Evolutionary conservation across 2,888 invertebrate species (phyloP).

Genomic region (Cheilosia scutellata): DNA sequence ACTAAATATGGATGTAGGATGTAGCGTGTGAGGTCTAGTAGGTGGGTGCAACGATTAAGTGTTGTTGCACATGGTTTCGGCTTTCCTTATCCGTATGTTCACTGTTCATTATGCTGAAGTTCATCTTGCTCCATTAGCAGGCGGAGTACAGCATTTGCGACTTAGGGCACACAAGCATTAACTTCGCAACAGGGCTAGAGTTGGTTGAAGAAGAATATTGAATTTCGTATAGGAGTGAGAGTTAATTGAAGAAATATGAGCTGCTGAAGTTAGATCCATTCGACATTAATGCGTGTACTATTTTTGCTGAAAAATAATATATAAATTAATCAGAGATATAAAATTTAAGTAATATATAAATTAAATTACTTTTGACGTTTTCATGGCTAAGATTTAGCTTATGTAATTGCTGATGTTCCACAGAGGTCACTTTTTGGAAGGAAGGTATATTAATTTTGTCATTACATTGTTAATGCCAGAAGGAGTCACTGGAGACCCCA

Average conservation of each 20-base stretch:
- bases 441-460: too few relatives aligned
- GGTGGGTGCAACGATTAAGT: constrained; percentile 23
- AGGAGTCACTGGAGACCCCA: too few relatives aligned
- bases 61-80: constrained; percentile 18
- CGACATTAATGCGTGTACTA: background rate
- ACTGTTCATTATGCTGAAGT: constrained; percentile 31
- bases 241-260: constrained; percentile 10
- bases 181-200: too few relatives aligned
- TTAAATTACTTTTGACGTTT: too few relatives aligned
- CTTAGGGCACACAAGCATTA: background rate
- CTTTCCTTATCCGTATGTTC: background rate
- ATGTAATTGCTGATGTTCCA: too few relatives aligned
- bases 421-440: too few relatives aligned
- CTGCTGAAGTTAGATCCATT: background rate
- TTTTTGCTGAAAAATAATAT: background rate
- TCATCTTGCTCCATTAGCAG: constrained; percentile 20
- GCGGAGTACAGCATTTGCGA: background rate
- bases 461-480: too few relatives aligned
- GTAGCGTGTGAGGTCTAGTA: background rate
- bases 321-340: background rate
- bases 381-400: too few relatives aligned
- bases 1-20: constrained; percentile 24
- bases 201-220: background rate
- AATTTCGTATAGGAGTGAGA: background rate
- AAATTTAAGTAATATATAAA: too few relatives aligned